These are phyloP conservation scores for Mimachlamys varia DNA, from an alignment of 2,888 invertebrate genomes.

Conservation along the genomic window DNA sequence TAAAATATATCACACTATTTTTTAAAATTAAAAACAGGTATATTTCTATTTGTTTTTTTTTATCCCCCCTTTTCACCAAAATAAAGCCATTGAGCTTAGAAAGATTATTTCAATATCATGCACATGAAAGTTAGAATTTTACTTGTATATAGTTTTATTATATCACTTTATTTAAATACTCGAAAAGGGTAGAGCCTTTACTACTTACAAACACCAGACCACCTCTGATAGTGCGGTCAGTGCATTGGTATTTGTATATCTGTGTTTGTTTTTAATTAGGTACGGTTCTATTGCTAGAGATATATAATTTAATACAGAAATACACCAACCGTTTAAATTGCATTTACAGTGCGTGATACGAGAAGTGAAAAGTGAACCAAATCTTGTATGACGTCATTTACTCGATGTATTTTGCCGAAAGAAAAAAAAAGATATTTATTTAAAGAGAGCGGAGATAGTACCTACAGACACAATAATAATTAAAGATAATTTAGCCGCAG, in stretches of 20 bases:
- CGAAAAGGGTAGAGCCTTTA: neutral
- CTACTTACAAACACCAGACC: no score
- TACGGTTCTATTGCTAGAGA: neutral
- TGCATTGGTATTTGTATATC: neutral
- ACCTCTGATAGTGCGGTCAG: no score
- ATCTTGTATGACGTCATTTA: neutral
- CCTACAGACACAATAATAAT: conserved; percentile 11
- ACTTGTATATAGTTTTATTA: no score
- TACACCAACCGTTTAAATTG: neutral
- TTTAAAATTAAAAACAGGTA: no score
- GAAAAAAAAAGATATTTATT: neutral
- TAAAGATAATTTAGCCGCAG: conserved; percentile 6
- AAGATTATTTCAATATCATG: no score
- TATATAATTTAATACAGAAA: neutral
- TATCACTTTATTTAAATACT: neutral
- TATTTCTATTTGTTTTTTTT: no score
- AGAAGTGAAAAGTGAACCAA: neutral
- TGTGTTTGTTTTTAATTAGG: neutral
- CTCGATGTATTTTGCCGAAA: neutral
- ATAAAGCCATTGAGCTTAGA: no score
- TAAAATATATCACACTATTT: no score
- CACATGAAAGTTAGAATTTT: no score
- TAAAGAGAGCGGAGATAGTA: neutral
- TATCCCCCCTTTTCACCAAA: no score
- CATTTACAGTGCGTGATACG: neutral